phyloP scores from a whole-genome alignment of 2,113 vertebrate species.

The Poeciliopsis prolifica region DNA sequence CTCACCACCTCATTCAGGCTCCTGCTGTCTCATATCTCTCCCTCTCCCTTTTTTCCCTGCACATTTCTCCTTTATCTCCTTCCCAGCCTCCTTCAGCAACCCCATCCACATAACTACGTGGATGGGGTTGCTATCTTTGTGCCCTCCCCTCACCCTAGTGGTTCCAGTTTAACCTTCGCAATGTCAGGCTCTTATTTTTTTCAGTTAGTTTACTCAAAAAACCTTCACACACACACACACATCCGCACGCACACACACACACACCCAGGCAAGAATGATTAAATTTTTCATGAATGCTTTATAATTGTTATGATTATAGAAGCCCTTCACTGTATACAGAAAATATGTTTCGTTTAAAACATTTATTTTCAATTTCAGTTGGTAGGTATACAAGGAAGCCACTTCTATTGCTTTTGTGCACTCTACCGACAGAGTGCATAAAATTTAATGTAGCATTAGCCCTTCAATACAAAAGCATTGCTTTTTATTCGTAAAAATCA shows the following conservation, averaged over 20 bases:
- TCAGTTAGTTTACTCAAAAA: conserved; percentile 58
- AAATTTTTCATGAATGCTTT: conserved; percentile 41
- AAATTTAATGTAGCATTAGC: not conserved
- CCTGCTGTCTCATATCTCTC: conserved; percentile 2
- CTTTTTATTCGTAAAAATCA: not conserved
- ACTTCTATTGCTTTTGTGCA: not conserved
- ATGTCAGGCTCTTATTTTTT: conserved; percentile 62
- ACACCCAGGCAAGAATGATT: conserved; percentile 51
- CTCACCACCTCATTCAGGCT: conserved; percentile 15
- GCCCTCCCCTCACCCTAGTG: conserved; percentile 27
- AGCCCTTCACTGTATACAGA: conserved; percentile 62
- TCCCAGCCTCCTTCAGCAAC: conserved; percentile 26
- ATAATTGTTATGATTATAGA: conserved; percentile 1
- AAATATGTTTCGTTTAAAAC: conserved; percentile 67
- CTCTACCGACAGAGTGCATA: not conserved
- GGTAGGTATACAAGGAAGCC: not conserved
- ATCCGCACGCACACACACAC: not conserved
- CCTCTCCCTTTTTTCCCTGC: not conserved
- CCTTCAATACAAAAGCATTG: not conserved
- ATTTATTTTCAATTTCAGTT: conserved; percentile 62
- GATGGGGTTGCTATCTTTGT: conserved; percentile 4
- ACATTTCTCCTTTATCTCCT: conserved; percentile 39
- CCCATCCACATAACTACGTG: conserved; percentile 32
- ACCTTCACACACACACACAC: not conserved
- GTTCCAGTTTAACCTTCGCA: conserved; percentile 59